Conservation (phyloP, 2,113 vertebrate genomes). For the Callaeas wilsoni region DNA sequence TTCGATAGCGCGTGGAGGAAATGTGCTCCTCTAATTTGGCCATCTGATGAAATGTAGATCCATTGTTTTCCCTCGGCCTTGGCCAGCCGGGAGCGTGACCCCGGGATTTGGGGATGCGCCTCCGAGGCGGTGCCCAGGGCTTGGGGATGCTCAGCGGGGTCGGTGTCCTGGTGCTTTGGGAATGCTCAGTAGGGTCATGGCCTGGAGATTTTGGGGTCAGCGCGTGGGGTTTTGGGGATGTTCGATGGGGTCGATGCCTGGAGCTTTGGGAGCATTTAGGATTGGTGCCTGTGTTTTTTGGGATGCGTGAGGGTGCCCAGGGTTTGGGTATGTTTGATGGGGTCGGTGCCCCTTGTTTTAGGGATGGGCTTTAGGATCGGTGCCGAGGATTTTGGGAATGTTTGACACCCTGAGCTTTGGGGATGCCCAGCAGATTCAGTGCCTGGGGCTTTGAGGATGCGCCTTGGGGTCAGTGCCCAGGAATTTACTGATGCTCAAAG, state of each 20-base stretch:
- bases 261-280: background rate
- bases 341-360: background rate
- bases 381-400: background rate
- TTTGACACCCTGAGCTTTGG: background rate
- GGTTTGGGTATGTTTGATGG: background rate
- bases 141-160: background rate
- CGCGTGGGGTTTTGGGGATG: background rate
- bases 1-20: conserved; percentile 51
- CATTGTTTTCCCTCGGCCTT: conserved; percentile 28
- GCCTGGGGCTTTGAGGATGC: background rate
- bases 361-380: fast-evolving
- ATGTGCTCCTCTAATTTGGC: conserved; percentile 35
- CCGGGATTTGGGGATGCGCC: background rate
- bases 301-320: background rate
- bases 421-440: background rate
- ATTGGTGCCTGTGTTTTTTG: fast-evolving
- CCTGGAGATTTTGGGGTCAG: background rate
- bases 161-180: background rate
- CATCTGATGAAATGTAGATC: conserved; percentile 29
- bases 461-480: background rate
- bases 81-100: background rate
- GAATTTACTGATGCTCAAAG: background rate
- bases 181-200: fast-evolving
- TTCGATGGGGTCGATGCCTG: fast-evolving
- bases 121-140: background rate